Conservation (phyloP, 2,113 vertebrate genomes). For the Apteryx mantelli region DNA sequence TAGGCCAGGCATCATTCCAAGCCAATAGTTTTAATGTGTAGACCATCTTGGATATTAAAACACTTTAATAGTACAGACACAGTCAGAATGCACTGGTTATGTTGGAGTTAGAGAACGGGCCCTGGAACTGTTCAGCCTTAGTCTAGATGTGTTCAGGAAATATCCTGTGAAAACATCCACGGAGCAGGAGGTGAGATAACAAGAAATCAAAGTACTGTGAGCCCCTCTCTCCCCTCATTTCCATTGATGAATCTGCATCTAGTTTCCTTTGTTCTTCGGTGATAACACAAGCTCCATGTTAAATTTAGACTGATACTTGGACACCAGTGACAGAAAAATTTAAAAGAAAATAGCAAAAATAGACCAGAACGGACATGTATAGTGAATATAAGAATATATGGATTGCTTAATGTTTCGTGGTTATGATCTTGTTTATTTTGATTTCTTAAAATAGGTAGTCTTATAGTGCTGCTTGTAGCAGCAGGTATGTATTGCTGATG, state of each 20-base stretch:
- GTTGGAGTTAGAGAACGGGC: not conserved
- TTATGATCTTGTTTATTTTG: not conserved
- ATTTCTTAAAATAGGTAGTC: not conserved
- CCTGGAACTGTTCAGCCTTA: not conserved
- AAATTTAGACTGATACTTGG: not conserved
- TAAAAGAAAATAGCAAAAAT: not conserved
- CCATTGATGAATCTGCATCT: fast-evolving
- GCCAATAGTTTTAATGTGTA: not conserved
- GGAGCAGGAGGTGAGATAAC: not conserved
- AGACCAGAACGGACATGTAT: not conserved
- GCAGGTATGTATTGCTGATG: not conserved
- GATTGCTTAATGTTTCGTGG: not conserved
- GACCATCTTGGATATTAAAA: not conserved
- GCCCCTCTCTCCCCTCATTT: not conserved
- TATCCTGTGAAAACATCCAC: not conserved
- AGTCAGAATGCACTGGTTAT: not conserved
- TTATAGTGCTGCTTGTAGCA: not conserved
- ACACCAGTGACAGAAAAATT: not conserved
- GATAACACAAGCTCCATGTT: not conserved
- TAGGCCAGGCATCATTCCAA: not conserved
- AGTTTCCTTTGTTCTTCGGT: not conserved
- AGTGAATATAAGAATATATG: not conserved
- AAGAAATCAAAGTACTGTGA: not conserved
- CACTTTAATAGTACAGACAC: not conserved
- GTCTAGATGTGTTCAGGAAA: not conserved